Base-by-base conservation (phyloP, 2,797 vertebrate genomes). In the Sebastes itinus region DNA sequence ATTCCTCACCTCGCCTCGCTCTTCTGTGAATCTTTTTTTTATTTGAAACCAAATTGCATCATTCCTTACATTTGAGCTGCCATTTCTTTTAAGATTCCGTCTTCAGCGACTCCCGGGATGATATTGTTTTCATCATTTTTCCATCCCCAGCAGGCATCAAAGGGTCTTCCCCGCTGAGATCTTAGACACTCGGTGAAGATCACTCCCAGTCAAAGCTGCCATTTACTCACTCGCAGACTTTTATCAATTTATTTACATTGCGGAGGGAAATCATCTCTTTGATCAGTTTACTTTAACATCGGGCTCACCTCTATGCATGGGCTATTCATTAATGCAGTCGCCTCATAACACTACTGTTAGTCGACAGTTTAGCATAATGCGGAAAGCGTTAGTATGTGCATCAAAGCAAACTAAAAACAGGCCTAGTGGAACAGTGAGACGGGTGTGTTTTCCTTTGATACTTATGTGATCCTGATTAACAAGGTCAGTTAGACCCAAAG, bases 51-150 rank as follows among this genome's bases (percentile, higher is more conserved):
- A 63, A 58, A 83, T 83, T 81, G 56, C 79, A 78, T 77, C 55
- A 66, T 56, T 68, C 68, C 56, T 55, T 75, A 52, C 32, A 35
- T 77, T 78, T 62, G 2, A 79, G 69, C 42, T 30, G 7, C 28
- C 7, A 16, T 73, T 76, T 28, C 74, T 77, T 66, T 78, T 67
- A 58, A 73, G 72, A 49, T 55, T 11, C 58, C 4, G 52, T 74
- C 52, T 82, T 56, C 55, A 46, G 60, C 46, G 25, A 55, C 66
- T 77, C 69, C 33, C 4, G 1, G 30, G 33, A 32, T 66, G 54
- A 77, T 69, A 72, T 80, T 79, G 72, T 81, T 83, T 85, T 80
- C 77, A 81, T 82, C 32, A 75, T 80, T 76, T 75, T 68, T 54
- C 65, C 33, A 11, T 78, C 52, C 33, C 67, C 76, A 67, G 73